These are phyloP conservation scores for Tricholaema leucomelas DNA, from an alignment of 2,113 vertebrate genomes.

Conservation along the genomic window DNA sequence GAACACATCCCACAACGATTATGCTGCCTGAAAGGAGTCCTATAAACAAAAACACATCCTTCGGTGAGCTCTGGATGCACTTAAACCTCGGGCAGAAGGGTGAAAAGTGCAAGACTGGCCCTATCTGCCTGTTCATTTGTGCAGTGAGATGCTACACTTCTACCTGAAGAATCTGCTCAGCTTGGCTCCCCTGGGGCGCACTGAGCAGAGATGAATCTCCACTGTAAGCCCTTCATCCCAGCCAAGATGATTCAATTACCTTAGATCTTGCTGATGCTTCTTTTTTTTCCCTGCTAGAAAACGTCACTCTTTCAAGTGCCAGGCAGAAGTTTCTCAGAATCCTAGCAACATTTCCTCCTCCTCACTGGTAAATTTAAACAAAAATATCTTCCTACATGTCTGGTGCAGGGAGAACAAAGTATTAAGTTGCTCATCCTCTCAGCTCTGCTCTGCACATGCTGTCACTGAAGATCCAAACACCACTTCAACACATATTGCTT, in stretches of 20 bases:
- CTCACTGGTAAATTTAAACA: neutral
- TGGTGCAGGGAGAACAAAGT: neutral
- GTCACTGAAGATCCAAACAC: neutral
- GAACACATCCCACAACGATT: neutral
- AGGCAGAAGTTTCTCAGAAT: neutral
- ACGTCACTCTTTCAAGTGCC: neutral
- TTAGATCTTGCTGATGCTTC: neutral
- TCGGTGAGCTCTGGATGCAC: neutral
- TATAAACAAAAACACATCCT: too few species aligned
- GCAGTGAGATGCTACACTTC: neutral
- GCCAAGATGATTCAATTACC: neutral
- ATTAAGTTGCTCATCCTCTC: neutral
- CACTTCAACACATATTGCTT: neutral
- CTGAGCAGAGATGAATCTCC: rapidly evolving
- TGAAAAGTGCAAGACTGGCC: neutral
- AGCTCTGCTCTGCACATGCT: neutral
- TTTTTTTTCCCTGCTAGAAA: neutral
- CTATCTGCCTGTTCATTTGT: neutral
- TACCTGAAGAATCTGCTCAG: neutral
- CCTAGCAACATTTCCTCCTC: neutral
- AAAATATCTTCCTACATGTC: neutral
- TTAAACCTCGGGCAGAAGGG: neutral
- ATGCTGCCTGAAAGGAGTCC: neutral
- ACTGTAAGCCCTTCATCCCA: neutral
- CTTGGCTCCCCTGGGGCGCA: neutral